phyloP scores from a whole-genome alignment of 1,140 invertebrate genomes.

The Cydia pomonella region DNA sequence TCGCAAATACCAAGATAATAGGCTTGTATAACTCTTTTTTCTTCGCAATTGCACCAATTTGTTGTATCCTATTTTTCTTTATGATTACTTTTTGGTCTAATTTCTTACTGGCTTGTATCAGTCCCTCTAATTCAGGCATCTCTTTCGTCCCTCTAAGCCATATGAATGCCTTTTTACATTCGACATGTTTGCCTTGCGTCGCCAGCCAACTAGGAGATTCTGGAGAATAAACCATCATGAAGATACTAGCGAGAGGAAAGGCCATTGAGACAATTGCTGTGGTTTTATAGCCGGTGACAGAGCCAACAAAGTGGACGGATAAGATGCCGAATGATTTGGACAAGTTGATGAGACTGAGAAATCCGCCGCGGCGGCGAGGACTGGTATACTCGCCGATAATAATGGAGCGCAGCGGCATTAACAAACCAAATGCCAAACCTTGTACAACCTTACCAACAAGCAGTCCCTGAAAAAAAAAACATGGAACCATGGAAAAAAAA shows the following conservation, averaged over 20 bases:
- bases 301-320: constrained; percentile 72
- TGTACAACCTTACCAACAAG: constrained; percentile 26
- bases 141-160: constrained; percentile 57
- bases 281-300: constrained; percentile 72
- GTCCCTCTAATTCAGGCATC: constrained; percentile 37
- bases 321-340: constrained; percentile 73
- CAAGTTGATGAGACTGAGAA: constrained; percentile 70
- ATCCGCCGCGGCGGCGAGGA: constrained; percentile 71
- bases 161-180: constrained; percentile 60
- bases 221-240: constrained; percentile 72
- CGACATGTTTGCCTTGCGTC: constrained; percentile 56
- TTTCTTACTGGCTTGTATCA: constrained; percentile 32
- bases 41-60: neutral
- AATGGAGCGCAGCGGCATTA: constrained; percentile 41
- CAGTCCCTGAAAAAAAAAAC: constrained; percentile 34
- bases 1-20: neutral
- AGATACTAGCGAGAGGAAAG: constrained; percentile 59
- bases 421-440: constrained; percentile 36
- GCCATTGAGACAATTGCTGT: constrained; percentile 65
- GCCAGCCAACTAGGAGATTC: constrained; percentile 84
- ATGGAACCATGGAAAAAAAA: no score
- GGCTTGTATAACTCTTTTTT: constrained; percentile 36
- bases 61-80: neutral
- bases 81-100: neutral
- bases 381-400: constrained; percentile 53